Conservation (phyloP, 2,888 invertebrate genomes). For the Sinotaia quadrata region DNA sequence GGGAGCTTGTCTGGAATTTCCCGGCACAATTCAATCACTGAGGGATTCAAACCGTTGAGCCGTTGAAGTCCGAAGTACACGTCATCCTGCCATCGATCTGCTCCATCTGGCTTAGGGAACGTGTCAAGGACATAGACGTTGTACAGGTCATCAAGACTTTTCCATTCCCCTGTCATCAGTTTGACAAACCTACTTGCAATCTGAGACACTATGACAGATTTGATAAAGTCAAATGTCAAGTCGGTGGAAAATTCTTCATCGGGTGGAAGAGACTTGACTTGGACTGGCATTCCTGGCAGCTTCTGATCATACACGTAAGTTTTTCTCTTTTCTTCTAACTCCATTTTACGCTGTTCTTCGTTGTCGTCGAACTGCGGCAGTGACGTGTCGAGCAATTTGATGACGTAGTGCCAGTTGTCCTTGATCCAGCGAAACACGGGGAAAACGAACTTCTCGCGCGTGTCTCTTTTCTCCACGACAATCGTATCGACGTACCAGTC, state of each 20-base stretch:
- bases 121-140: conserved; percentile 68
- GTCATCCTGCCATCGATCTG: conserved; percentile 70
- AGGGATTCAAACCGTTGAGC: conserved; percentile 73
- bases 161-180: conserved; percentile 67
- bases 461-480: conserved; percentile 59
- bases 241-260: conserved; percentile 70
- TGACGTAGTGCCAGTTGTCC: conserved; percentile 65
- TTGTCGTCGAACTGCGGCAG: conserved; percentile 72
- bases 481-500: conserved; percentile 72
- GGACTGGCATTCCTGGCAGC: conserved; percentile 50
- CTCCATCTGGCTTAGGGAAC: conserved; percentile 55
- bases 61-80: conserved; percentile 73
- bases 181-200: conserved; percentile 58
- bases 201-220: conserved; percentile 63
- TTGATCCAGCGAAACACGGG: conserved; percentile 73
- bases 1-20: conserved; percentile 72
- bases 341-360: conserved; percentile 67
- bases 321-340: conserved; percentile 69
- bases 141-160: conserved; percentile 66
- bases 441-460: conserved; percentile 60
- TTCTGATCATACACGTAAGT: conserved; percentile 51
- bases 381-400: conserved; percentile 70
- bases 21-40: conserved; percentile 71
- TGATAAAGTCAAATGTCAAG: conserved; percentile 69
- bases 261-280: conserved; percentile 64